Evolutionary conservation across 37 sponge, comb jelly and placozoan genomes (phyloP).

Genomic region (Amphimedon queenslandica): DNA sequence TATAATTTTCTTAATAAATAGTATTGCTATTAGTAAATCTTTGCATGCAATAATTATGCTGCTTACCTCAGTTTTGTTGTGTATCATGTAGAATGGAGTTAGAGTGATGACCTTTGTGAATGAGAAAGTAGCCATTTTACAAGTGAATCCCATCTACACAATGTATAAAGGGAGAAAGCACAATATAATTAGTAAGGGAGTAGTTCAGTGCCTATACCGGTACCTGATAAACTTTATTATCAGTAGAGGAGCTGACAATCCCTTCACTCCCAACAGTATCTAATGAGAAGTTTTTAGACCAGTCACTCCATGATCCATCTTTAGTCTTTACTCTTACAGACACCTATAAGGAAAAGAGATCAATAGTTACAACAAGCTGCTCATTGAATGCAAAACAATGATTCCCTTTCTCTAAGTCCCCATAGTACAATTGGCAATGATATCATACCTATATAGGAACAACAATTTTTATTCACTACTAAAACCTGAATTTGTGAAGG

Average conservation of each 20-base stretch:
- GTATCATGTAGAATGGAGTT: slow-evolving; percentile 64
- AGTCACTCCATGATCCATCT: not conserved
- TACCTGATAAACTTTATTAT: slow-evolving; percentile 49
- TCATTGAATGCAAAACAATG: too few species aligned
- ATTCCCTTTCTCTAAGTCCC: too few species aligned
- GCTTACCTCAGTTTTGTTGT: slow-evolving; percentile 71
- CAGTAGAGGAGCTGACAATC: slow-evolving; percentile 21
- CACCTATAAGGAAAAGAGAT: not conserved
- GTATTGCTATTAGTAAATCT: too few species aligned
- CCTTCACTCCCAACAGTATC: slow-evolving; percentile 73
- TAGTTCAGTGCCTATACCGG: too few species aligned
- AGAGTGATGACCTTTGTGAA: slow-evolving; percentile 68
- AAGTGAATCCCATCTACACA: slow-evolving; percentile 63
- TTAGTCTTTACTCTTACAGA: not conserved
- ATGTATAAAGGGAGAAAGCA: too few species aligned
- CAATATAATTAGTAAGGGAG: not conserved
- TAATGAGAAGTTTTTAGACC: slow-evolving; percentile 74
- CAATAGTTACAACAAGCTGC: too few species aligned
- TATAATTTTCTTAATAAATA: too few species aligned
- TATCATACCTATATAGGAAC: too few species aligned
- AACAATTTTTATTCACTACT: too few species aligned
- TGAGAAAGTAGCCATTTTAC: slow-evolving; percentile 31
- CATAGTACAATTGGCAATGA: too few species aligned
- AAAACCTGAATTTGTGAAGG: too few species aligned
- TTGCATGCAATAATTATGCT: not conserved